Evolutionary conservation across 1,140 invertebrate species (phyloP).

Genomic region (Triops cancriformis): DNA sequence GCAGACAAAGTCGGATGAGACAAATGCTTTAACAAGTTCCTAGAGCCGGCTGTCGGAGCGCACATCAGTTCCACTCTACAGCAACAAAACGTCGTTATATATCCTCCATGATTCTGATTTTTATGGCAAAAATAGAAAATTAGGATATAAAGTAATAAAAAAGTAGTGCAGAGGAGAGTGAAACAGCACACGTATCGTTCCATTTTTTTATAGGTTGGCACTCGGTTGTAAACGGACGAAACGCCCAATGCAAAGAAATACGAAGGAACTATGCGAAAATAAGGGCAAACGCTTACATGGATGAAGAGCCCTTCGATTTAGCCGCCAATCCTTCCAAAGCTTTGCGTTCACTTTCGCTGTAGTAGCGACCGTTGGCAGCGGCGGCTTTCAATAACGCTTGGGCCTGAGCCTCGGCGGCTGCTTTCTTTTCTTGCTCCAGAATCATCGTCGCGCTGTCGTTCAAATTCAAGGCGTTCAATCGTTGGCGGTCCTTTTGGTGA

Average conservation of each 20-base stretch:
- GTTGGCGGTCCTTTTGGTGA: not conserved
- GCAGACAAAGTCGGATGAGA: slow-evolving; percentile 29
- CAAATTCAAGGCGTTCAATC: not conserved
- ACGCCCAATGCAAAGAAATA: no score
- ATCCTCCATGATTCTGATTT: no score
- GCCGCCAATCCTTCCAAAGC: not conserved
- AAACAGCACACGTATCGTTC: no score
- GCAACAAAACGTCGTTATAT: no score
- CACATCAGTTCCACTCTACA: slow-evolving; percentile 28
- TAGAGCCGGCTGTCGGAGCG: slow-evolving; percentile 37
- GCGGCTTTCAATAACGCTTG: not conserved
- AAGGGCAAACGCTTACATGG: not conserved
- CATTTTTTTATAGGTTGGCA: no score
- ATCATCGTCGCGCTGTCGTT: not conserved
- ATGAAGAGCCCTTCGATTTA: not conserved
- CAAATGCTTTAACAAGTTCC: slow-evolving; percentile 40
- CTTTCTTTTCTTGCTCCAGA: not conserved
- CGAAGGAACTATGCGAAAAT: no score
- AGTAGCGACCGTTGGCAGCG: not conserved
- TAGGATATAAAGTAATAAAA: no score
- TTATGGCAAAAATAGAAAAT: not conserved
- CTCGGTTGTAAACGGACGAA: no score
- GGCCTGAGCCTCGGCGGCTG: not conserved
- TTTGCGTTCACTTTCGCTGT: not conserved
- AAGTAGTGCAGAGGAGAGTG: no score